These are phyloP conservation scores for Terrapene triunguis DNA, from an alignment of 2,113 vertebrate genomes.

Conservation along the genomic window DNA sequence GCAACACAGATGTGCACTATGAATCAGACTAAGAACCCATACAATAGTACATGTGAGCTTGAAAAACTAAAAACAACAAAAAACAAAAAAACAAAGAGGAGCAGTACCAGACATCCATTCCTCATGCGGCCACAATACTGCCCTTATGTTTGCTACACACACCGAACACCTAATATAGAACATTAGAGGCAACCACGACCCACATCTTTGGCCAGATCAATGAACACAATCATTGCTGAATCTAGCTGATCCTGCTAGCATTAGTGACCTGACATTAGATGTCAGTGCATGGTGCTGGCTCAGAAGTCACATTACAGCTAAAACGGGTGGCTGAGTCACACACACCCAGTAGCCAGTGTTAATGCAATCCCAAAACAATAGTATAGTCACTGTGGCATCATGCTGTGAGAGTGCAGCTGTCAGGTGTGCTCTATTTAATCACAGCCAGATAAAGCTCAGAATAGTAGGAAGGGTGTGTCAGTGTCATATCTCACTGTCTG, in stretches of 20 bases:
- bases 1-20: neutral
- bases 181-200: no score
- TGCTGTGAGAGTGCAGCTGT: accelerated
- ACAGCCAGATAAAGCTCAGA: neutral
- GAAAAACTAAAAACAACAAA: neutral
- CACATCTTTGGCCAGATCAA: no score
- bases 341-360: neutral
- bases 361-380: neutral
- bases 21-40: neutral
- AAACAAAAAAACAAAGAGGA: neutral
- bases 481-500: accelerated
- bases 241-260: accelerated
- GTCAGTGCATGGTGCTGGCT: neutral
- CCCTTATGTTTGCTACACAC: neutral
- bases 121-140: neutral
- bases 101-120: neutral
- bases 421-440: accelerated
- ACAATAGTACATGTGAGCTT: neutral
- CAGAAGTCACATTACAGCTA: neutral
- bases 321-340: neutral
- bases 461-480: neutral
- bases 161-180: neutral
- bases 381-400: accelerated
- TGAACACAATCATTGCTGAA: neutral
- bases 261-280: neutral